These are phyloP conservation scores for Campoletis raptor DNA, from an alignment of 2,888 invertebrate genomes.

Conservation along the genomic window DNA sequence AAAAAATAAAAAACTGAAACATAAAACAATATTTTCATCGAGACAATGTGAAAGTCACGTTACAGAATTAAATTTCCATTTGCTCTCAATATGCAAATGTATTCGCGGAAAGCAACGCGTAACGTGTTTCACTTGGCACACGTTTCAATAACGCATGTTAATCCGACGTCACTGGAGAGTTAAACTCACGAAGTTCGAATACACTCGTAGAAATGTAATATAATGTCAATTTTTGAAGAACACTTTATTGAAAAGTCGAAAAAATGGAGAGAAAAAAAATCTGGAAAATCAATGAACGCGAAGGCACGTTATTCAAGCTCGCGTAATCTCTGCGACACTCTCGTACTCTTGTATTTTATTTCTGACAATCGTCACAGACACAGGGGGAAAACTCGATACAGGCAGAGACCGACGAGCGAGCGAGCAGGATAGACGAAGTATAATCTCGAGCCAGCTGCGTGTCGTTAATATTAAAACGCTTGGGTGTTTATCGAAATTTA, in stretches of 20 bases:
- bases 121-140: constrained; percentile 16
- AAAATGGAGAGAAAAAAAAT: background rate
- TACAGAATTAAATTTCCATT: constrained; percentile 14
- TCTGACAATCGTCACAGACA: constrained; percentile 41
- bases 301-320: background rate
- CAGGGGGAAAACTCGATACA: constrained; percentile 13
- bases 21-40: background rate
- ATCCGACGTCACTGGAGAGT: constrained; percentile 1
- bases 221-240: background rate
- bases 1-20: background rate
- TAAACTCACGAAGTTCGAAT: constrained; percentile 5
- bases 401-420: constrained; percentile 8
- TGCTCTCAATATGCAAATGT: constrained; percentile 31
- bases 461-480: background rate
- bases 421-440: constrained; percentile 11
- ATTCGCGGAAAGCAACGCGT: constrained; percentile 13
- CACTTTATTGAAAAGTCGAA: background rate
- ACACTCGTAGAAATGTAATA: background rate
- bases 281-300: background rate
- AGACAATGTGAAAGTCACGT: background rate
- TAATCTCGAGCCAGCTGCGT: constrained; percentile 47
- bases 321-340: constrained; percentile 42
- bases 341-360: constrained; percentile 26
- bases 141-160: constrained; percentile 20
- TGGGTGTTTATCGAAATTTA: background rate